Evolutionary conservation across 2,113 vertebrate genomes (phyloP).

Genomic region (Todiramphus saurophagus): DNA sequence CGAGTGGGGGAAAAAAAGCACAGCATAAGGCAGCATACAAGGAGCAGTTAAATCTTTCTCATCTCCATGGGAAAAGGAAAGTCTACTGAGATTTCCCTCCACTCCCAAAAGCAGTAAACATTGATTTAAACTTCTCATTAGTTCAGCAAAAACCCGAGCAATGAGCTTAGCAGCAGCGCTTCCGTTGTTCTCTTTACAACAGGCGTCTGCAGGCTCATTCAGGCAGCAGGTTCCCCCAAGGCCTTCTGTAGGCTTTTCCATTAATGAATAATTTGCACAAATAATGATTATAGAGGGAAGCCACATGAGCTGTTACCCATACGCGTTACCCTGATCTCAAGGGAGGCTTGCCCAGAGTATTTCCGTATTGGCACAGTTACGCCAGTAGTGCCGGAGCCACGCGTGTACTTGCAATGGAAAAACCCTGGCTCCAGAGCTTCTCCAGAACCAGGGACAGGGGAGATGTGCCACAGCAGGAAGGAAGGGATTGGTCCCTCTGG

Average conservation of each 20-base stretch:
- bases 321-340: background rate
- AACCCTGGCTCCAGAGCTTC: accelerated
- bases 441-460: accelerated
- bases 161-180: background rate
- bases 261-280: constrained; percentile 37
- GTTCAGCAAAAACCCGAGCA: background rate
- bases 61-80: background rate
- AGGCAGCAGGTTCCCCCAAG: background rate
- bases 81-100: background rate
- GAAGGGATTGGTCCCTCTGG: background rate
- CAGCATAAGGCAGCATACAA: accelerated
- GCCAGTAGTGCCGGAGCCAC: accelerated
- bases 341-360: background rate
- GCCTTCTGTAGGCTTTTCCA: background rate
- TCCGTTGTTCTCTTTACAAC: background rate
- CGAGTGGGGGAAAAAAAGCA: background rate
- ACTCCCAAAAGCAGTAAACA: background rate
- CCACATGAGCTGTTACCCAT: background rate
- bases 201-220: background rate
- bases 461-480: accelerated
- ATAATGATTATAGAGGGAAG: background rate
- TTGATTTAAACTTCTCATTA: constrained; percentile 22
- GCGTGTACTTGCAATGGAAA: accelerated
- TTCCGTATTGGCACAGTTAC: background rate
- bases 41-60: background rate